Conservation (phyloP, 1,140 invertebrate species). For the Drosophila nannoptera region DNA sequence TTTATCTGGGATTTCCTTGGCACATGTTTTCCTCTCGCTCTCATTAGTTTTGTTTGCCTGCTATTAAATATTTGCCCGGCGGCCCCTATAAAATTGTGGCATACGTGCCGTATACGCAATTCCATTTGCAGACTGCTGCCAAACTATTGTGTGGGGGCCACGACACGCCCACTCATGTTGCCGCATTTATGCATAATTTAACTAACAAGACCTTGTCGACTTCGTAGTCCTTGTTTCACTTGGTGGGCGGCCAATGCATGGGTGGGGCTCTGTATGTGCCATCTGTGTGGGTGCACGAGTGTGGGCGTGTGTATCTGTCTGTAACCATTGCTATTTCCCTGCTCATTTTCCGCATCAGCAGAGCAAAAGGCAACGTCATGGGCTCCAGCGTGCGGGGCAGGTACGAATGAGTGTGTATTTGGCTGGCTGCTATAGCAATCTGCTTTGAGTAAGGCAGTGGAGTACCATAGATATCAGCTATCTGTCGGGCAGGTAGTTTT, state of each 20-base stretch:
- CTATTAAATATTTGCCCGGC: background rate
- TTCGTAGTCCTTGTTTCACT: conserved; percentile 47
- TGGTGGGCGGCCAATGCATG: conserved; percentile 5
- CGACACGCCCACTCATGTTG: conserved; percentile 23
- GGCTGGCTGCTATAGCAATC: too few relatives aligned
- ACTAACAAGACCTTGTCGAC: conserved; percentile 70
- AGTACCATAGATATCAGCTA: too few relatives aligned
- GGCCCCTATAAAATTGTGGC: background rate
- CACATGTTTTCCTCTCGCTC: conserved; percentile 2
- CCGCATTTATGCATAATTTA: conserved; percentile 73
- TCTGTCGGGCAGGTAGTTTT: background rate
- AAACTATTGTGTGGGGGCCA: conserved; percentile 30
- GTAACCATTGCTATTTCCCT: conserved; percentile 55
- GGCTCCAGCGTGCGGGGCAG: too few relatives aligned
- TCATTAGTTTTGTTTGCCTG: conserved; percentile 19
- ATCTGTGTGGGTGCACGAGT: conserved; percentile 9
- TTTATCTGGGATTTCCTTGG: conserved; percentile 6
- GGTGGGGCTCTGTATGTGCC: conserved; percentile 6
- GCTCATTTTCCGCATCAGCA: conserved; percentile 73
- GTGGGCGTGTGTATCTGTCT: conserved; percentile 20
- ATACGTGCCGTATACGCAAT: conserved; percentile 36
- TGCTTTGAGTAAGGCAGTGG: too few relatives aligned
- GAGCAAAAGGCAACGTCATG: conserved; percentile 65
- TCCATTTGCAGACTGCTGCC: conserved; percentile 13
- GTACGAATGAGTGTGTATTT: too few relatives aligned